Base-by-base conservation (phyloP, 2,888 invertebrate species). In the Caenorhabditis japonica region DNA sequence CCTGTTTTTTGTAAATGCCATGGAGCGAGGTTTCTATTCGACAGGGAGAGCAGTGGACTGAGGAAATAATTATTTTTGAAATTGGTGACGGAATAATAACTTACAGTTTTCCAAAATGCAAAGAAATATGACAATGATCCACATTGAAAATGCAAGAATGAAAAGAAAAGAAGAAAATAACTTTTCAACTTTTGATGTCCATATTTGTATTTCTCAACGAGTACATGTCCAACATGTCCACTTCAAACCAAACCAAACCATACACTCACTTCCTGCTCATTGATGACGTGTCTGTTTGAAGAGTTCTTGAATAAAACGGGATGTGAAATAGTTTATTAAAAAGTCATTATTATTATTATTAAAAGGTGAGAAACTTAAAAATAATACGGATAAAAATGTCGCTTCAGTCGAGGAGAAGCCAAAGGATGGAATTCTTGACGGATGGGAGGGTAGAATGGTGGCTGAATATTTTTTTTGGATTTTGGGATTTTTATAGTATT, bases 1-100 rank as follows among this genome's bases (percentile, higher is more conserved):
- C 59, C 34, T 76, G 74, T 51, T 69, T 76, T 47, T 75, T 79
- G 66, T 75, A 79, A 23, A 36, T 41, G 15, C 79, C 79, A 49
- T 76, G 76, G n/a, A 79, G 49, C 8, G 69, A 49, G 25, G 62
- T 61, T 15, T 79, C 79, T 13, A 79, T 62, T 44, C 70, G 72
- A 55, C 79, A 79, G 17, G 68, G 34, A 7, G 21, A 39, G n/a
- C 44, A 38, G 15, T n/a, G n/a, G n/a, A 53, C 59, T 60, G 47
- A 58, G 56, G 33, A 30, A 10, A 2, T 36, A 19, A 12, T n/a
- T 1, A 17, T 8, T 1, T 13, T 47, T 2, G n/a, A 21, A 13
- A 17, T 13, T n/a, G 19, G 30, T 5, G 3, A 2, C 13, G 17
- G 38, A 47, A 47, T 19, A n/a, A 19, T 38, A 39, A 52, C 52